These are phyloP conservation scores for Cheumatopsyche charites DNA, from an alignment of 1,140 invertebrate species.

Conservation along the genomic window DNA sequence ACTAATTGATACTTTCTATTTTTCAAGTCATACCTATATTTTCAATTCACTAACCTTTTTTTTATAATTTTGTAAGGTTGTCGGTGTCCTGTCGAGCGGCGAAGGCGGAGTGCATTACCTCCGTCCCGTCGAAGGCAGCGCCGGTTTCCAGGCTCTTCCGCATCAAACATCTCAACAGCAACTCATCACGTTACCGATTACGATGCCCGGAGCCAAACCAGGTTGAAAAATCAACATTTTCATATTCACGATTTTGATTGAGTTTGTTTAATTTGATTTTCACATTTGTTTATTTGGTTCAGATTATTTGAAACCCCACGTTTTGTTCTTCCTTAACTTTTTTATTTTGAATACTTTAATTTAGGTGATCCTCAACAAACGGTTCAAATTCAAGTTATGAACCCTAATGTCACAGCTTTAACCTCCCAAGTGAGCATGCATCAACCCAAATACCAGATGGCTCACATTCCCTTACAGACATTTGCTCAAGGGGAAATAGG, in stretches of 20 bases:
- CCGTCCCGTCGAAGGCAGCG: conserved; percentile 69
- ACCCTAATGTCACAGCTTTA: conserved; percentile 61
- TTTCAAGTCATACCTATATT: too few relatives aligned
- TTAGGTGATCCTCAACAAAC: conserved; percentile 72
- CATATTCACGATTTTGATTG: background rate
- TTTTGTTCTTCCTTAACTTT: conserved; percentile 11
- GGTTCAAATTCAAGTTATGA: conserved; percentile 77
- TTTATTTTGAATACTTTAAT: conserved; percentile 16
- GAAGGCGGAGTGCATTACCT: conserved; percentile 79
- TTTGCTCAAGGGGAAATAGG: conserved; percentile 62
- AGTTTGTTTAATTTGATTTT: background rate
- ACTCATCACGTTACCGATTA: conserved; percentile 76
- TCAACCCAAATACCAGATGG: conserved; percentile 72
- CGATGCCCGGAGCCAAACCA: conserved; percentile 74
- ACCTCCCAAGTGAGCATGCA: conserved; percentile 59
- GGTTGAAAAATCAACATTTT: conserved; percentile 55
- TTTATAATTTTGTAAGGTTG: conserved; percentile 54
- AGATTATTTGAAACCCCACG: background rate
- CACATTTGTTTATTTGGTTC: background rate
- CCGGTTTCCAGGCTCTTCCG: conserved; percentile 55
- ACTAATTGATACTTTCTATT: background rate
- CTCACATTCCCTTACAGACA: conserved; percentile 68
- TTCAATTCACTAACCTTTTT: background rate
- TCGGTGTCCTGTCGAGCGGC: conserved; percentile 64
- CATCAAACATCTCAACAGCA: conserved; percentile 60